These are phyloP conservation scores for Gallinago nigripennis DNA, from an alignment of 2,797 vertebrate species.

Conservation along the genomic window DNA sequence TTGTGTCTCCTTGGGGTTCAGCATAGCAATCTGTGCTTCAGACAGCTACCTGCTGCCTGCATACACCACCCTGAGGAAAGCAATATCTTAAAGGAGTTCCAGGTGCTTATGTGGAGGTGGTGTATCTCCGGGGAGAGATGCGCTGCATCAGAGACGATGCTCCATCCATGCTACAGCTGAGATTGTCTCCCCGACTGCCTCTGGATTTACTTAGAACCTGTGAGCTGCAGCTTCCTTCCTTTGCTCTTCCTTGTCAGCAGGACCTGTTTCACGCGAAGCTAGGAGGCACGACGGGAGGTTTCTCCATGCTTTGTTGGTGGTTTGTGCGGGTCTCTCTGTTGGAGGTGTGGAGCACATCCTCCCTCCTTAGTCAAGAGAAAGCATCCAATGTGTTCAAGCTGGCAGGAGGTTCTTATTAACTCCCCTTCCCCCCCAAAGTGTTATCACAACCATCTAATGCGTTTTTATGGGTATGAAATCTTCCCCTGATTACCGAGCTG, in stretches of 20 bases:
- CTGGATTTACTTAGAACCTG: not conserved
- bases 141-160: not conserved
- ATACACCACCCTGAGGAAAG: not conserved
- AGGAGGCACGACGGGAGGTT: not conserved
- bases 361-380: not conserved
- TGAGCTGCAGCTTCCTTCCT: constrained; percentile 23
- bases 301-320: not conserved
- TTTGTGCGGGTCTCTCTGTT: not conserved
- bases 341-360: not conserved
- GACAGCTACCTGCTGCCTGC: not conserved
- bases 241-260: constrained; percentile 10
- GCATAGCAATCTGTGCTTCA: not conserved
- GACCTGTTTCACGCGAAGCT: constrained; percentile 3
- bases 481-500: constrained; percentile 22
- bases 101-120: not conserved
- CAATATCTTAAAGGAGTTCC: not conserved
- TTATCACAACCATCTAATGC: constrained; percentile 33
- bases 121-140: not conserved
- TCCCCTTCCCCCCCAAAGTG: constrained; percentile 13
- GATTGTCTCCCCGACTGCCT: not conserved
- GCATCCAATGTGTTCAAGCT: not conserved
- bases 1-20: not conserved
- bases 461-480: constrained; percentile 45
- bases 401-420: constrained; percentile 23
- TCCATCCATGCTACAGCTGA: not conserved